Conservation (phyloP, 2,113 vertebrate species). For the Thunnus thynnus region DNA sequence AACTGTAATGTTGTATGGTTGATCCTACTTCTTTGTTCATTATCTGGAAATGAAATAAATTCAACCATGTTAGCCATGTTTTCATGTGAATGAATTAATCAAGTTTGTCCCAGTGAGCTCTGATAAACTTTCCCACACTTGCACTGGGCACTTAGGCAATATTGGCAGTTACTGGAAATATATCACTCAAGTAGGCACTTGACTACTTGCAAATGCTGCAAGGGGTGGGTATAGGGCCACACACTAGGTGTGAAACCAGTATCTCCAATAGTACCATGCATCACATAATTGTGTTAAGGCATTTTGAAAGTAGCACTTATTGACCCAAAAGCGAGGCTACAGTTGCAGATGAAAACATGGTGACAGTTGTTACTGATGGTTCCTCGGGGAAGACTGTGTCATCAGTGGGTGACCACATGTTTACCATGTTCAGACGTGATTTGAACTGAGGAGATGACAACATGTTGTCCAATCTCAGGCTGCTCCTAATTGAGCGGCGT, state of each 20-base stretch:
- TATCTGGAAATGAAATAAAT: no score
- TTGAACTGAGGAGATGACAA: not conserved
- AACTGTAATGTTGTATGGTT: no score
- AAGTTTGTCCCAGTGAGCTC: no score
- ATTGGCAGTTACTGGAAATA: no score
- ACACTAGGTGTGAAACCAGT: not conserved
- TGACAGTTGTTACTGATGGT: not conserved
- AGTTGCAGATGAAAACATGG: not conserved
- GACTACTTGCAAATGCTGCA: not conserved
- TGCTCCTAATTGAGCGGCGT: slow-evolving; percentile 14
- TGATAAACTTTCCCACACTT: not conserved
- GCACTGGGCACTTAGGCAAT: no score
- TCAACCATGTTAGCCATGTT: no score
- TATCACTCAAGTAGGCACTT: not conserved
- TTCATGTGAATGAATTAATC: no score
- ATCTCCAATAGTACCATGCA: not conserved
- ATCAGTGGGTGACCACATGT: not conserved
- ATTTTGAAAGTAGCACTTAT: not conserved
- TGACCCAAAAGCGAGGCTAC: not conserved
- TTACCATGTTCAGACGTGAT: not conserved
- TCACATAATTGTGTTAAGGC: not conserved
- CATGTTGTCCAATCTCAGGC: slow-evolving; percentile 14
- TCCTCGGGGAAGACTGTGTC: not conserved
- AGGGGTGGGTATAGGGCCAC: not conserved
- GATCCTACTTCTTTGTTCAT: no score